Evolutionary conservation across 53 echinoderm and acorn worm species (phyloP).

Genomic region (Paelopatides confundens): DNA sequence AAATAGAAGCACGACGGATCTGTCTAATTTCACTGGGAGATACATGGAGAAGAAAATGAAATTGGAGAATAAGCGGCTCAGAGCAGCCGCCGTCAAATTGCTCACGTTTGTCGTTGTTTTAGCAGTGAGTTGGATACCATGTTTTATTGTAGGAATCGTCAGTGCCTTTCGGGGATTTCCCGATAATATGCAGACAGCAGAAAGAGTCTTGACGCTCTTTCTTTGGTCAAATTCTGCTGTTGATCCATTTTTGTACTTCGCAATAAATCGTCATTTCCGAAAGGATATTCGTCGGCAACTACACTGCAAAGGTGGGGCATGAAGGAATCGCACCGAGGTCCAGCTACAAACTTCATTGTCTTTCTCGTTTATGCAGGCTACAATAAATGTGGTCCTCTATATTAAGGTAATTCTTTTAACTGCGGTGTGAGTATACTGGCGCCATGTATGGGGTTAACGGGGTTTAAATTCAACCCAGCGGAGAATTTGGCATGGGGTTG

Average conservation of each 20-base stretch:
- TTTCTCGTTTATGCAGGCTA: no score
- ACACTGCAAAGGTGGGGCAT: neutral
- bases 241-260: slow-evolving; percentile 34
- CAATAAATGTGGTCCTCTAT: no score
- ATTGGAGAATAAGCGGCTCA: neutral
- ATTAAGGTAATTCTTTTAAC: no score
- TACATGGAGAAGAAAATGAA: neutral
- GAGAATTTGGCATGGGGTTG: no score
- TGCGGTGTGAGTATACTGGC: no score
- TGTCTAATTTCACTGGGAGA: neutral
- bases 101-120: neutral
- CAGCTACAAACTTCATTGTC: no score
- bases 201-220: neutral
- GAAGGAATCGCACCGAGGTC: no score
- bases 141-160: slow-evolving; percentile 1
- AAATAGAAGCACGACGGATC: neutral
- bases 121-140: slow-evolving; percentile 12
- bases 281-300: slow-evolving; percentile 4
- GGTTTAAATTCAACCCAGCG: no score
- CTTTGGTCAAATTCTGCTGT: slow-evolving; percentile 36
- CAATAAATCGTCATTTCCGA: slow-evolving; percentile 23
- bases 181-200: neutral
- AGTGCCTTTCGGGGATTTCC: slow-evolving; percentile 16
- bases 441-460: no score
- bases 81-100: neutral